Base-by-base conservation (phyloP, 2,113 vertebrate genomes). In the Pelobates fuscus region DNA sequence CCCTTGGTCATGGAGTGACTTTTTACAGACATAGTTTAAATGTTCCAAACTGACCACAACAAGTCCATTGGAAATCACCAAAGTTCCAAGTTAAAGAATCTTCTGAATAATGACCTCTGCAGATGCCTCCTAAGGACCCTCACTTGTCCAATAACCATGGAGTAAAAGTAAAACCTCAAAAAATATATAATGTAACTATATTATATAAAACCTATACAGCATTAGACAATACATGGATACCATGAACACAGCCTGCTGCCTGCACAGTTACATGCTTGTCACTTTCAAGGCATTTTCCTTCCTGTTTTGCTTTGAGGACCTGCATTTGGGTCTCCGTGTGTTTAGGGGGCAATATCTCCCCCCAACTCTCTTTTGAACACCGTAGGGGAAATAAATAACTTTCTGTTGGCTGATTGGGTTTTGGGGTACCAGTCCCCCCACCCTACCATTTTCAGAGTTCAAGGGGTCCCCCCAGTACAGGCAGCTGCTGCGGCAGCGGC, bases 151-250 rank as follows among this genome's bases (percentile, higher is more conserved):
- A 37, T 5, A 10, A 37, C 32, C 10, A 37, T 10, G 10, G 32
- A 78, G 69, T 79, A 78, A n/a, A 44, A 24, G 20, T 30, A 44
- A n/a, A n/a, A 52, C 78, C 84, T 69, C 78, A 82, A 85, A 84
- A 82, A 74, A 72, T 69, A 75, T 37, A 37, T 37, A 81, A 83
- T 78, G 82, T 30, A 61, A n/a, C 43, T 49, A 67, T 61, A 67
- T 67, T 60, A 77, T 67, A 67, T 75, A 77, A 68, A 81, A 81
- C 87, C 84, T 86, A 85, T 85, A 88, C 79, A 81, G 79, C 83
- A 87, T 85, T 79, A 2, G 82, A 85, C 86, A 88, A 82, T 89
- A 87, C 90, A 87, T 88, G 90, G 88, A 89, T 89, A 89, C 89
- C 89, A 89, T 88, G 91, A 92, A 91, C 83, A 61, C 29, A 49